Conservation (phyloP, 2,113 vertebrate genomes). For the Sciurus niger region DNA sequence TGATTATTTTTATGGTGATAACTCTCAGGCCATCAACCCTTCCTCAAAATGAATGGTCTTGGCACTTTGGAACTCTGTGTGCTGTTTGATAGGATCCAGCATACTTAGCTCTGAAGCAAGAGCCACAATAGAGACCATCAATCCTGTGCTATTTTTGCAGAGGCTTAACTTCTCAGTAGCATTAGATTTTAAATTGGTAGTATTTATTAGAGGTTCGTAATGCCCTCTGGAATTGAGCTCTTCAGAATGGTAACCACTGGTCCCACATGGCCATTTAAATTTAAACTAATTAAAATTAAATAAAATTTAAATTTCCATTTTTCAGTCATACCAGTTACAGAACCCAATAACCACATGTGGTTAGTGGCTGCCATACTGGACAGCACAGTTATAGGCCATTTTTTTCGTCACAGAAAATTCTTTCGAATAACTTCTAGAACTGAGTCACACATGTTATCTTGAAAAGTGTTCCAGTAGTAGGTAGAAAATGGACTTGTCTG, state of each 20-base stretch:
- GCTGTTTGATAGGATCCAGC: not conserved
- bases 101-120: not conserved
- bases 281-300: conserved; percentile 18
- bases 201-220: conserved; percentile 39
- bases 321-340: not conserved
- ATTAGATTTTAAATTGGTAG: not conserved
- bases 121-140: not conserved
- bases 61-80: not conserved
- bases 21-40: not conserved
- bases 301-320: not conserved
- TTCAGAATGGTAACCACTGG: not conserved
- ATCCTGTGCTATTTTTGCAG: not conserved
- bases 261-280: not conserved
- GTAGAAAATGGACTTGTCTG: not conserved
- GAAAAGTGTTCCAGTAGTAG: not conserved
- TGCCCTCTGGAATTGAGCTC: not conserved
- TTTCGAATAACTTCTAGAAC: not conserved
- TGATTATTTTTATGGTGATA: conserved; percentile 32
- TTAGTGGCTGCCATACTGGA: not conserved
- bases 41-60: not conserved
- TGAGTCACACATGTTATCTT: not conserved
- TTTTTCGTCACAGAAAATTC: not conserved
- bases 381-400: not conserved
- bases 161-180: not conserved
- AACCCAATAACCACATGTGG: not conserved